Evolutionary conservation across 2,888 invertebrate species (phyloP), one percentile per base, ranked within the genome.

Genomic region (Eupithecia vulgata): DNA sequence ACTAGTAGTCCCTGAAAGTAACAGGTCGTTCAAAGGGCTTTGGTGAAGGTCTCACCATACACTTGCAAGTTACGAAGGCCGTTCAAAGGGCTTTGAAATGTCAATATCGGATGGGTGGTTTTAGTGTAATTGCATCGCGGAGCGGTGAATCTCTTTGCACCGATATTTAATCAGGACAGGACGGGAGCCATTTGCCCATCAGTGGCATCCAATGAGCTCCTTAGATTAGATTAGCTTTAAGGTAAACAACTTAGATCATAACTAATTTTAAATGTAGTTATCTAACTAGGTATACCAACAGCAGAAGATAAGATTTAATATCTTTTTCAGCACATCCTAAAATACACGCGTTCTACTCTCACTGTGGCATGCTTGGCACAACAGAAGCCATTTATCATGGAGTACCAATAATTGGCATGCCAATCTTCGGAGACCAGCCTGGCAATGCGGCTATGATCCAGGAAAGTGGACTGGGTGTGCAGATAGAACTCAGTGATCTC

Each of bases 371-470:
- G 76, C 84, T 95, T 74, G 94, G 96, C 10, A 92, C 93, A 2
- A 95, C 94, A 5, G 96, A 96, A 82, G 95, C 95, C 1, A 92
- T 95, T 4, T 88, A 95, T 76, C 92, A 95, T 76, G 95, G 95
- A 37, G 95, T 95, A 8, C 96, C 96, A 17, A 89, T 95, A 73
- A 80, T 96, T 3, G 93, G 94, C n/a, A 95, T 95, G 91, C 96
- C 96, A 5, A 90, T 95, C 75, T 95, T 94, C 76, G 95, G 95
- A 61, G 96, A 96, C 81, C 96, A 96, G 82, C 93, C 94, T 57
- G 86, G 90, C 1, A 96, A 96, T 79, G 95, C 95, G 15, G 93
- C 90, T 45, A 91, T 95, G 4, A 76, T 95, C 6, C 93, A 95
- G 84, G 94, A 95, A 61, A 92, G 90, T 62, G 95, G 95, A 1